Evolutionary conservation across 2,797 vertebrate species (phyloP), one percentile per base, ranked within the genome.

Genomic region (Catharus ustulatus): DNA sequence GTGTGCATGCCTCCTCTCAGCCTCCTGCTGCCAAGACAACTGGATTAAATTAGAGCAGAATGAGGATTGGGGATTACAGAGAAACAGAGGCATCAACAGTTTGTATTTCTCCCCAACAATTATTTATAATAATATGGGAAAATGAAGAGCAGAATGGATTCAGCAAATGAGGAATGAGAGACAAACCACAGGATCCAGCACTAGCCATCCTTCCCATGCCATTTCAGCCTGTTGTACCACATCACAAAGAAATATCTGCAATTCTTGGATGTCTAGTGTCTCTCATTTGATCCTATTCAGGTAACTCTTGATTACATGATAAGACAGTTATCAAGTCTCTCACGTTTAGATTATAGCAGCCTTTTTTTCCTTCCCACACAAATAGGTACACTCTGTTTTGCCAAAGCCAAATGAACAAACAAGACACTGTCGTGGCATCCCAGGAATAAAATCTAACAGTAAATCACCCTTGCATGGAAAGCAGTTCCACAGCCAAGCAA

Each of bases 41-140:
- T 86, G 92, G 55, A 42, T 94, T 91, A 88, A 61, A 87, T 90
- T 73, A 95, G 3, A 73, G 30, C 1, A 88, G 71, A 87, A 73
- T 5, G 52, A 87, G 59, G 63, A 69, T 19, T 85, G 63, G 85
- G 93, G 86, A 92, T 79, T 87, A 82, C 27, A 49, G 74, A 88
- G 80, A 76, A 94, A 84, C 74, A 91, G 40, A 86, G 63, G 81
- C 80, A 90, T 84, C 71, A 67, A 79, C 74, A 86, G 69, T 63
- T 90, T 93, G 75, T 55, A 74, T 90, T 90, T 69, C 71, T 45
- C 52, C 64, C 26, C 51, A 22, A 29, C 34, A 27, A 36, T 79
- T 82, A 66, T 61, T 82, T 79, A 71, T 66, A 90, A 84, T 42
- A 32, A 58, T 86, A 81, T 2, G 4, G 71, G 26, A 42, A 85